phyloP scores from a whole-genome alignment of 1,140 invertebrate species.

The Drosophila ohnishii region DNA sequence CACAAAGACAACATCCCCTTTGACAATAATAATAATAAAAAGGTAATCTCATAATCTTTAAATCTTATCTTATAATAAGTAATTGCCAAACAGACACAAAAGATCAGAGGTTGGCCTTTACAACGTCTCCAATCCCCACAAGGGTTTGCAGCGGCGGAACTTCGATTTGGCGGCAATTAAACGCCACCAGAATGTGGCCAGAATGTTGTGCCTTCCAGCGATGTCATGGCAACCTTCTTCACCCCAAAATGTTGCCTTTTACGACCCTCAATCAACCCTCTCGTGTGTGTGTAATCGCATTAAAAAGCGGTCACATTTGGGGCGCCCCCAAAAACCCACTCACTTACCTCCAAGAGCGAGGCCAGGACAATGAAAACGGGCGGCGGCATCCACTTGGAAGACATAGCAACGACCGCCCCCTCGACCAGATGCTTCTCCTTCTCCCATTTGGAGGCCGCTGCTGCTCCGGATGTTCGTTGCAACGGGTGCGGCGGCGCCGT shows the following conservation, averaged over 20 bases:
- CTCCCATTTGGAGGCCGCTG: slow-evolving; percentile 21
- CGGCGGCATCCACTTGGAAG: slow-evolving; percentile 88
- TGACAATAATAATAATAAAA: slow-evolving; percentile 5
- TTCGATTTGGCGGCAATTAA: slow-evolving; percentile 56
- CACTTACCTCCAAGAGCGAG: slow-evolving; percentile 92
- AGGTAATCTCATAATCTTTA: not conserved
- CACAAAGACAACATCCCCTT: not conserved
- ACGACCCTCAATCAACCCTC: slow-evolving; percentile 63
- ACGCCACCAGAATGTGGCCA: slow-evolving; percentile 36
- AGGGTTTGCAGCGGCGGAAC: slow-evolving; percentile 21
- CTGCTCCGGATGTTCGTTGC: slow-evolving; percentile 24
- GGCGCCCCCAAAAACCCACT: slow-evolving; percentile 6
- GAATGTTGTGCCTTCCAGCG: slow-evolving; percentile 57
- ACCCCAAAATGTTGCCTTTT: slow-evolving; percentile 43
- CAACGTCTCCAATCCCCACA: slow-evolving; percentile 10
- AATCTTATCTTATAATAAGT: slow-evolving; percentile 9
- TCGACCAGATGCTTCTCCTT: slow-evolving; percentile 21
- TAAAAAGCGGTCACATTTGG: slow-evolving; percentile 51
- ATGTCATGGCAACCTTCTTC: slow-evolving; percentile 64
- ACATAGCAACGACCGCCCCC: not conserved
- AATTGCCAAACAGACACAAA: slow-evolving; percentile 12
- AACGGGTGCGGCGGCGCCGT: slow-evolving; percentile 49
- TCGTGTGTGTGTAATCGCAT: slow-evolving; percentile 55
- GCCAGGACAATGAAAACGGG: slow-evolving; percentile 94
- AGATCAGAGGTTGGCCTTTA: slow-evolving; percentile 11